Conservation (phyloP, 2,888 invertebrate species). For the Hyles lineata region DNA sequence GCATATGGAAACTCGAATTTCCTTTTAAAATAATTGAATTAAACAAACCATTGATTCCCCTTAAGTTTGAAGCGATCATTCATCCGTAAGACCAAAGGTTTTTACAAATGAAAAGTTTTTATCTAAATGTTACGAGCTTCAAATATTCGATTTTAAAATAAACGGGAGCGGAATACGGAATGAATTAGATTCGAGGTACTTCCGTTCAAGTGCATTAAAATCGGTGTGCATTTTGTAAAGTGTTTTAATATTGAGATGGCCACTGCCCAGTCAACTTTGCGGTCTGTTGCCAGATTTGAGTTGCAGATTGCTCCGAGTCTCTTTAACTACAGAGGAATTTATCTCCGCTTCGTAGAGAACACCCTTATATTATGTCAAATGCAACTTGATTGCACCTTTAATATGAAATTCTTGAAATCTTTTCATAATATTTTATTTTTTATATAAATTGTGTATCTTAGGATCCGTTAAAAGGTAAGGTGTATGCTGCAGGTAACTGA, state of each 20-base stretch:
- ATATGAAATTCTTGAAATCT: conserved; percentile 39
- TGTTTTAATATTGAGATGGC: neutral
- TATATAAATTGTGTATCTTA: neutral
- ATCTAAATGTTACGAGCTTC: conserved; percentile 11
- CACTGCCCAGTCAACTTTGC: neutral
- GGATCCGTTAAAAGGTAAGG: neutral
- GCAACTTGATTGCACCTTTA: conserved; percentile 44
- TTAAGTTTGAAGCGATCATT: conserved; percentile 15
- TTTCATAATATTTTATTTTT: conserved; percentile 3
- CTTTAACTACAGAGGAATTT: conserved; percentile 5
- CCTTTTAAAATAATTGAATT: conserved; percentile 14
- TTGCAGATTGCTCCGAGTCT: conserved; percentile 13
- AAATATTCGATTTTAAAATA: conserved; percentile 18
- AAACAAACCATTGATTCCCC: conserved; percentile 20
- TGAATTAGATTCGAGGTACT: conserved; percentile 1
- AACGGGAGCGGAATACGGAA: neutral
- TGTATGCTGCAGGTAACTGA: neutral
- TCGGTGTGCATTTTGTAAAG: neutral
- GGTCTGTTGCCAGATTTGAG: conserved; percentile 1
- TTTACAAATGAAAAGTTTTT: conserved; percentile 18
- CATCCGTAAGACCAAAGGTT: conserved; percentile 20
- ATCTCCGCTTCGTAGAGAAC: conserved; percentile 42
- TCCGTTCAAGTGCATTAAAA: neutral
- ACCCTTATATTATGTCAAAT: conserved; percentile 36
- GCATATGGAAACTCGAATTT: neutral